Base-by-base conservation (phyloP, 53 echinoderm and acorn worm species). In the Apostichopus leukothele region DNA sequence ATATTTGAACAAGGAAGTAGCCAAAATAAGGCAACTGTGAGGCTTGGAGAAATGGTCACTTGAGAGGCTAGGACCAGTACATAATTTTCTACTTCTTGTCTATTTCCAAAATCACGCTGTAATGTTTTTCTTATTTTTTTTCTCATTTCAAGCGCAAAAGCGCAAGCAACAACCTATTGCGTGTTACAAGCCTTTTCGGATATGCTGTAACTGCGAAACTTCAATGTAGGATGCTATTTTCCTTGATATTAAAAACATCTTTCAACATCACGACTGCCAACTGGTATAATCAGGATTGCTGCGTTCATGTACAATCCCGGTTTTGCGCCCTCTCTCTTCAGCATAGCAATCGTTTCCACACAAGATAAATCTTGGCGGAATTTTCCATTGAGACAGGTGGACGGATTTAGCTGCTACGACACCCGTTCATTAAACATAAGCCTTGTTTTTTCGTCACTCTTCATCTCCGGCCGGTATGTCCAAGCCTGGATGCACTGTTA, bases 401-500 rank as follows among this genome's bases (percentile, higher is more conserved):
- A 85, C 85, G 85, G 85, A 85, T 67, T 63, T 71, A 71, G 71
- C 71, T 71, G 71, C 71, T 71, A 71, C 18, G 6, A 71, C 71
- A 71, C 71, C 71, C 71, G 71, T 71, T 71, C 71, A 71, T 13
- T 18, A 4, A 16, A 6, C 6, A 18, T 57, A 71, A 71, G 71
- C 71, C 71, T 39, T 39, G 39, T 39, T 39, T 61, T 61, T 18
- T n/a, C 5, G 18, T 71, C 20, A n/a, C 71, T 85, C 66, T 20
- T 51, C 16, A 53, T 75, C 88, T 18, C 25, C 99, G 18, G 88
- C 79, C 16, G 99, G 99, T 18, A 99, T 92, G 75, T 99, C 99
- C 71, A 99, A 83, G 6, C 99, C 99, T 11, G 99, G 96, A 81
- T 99, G 99, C n/a, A 99, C 92, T 0, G 99, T 99, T 60, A 94